Conservation (phyloP, 2,113 vertebrate genomes). For the Melospiza georgiana region DNA sequence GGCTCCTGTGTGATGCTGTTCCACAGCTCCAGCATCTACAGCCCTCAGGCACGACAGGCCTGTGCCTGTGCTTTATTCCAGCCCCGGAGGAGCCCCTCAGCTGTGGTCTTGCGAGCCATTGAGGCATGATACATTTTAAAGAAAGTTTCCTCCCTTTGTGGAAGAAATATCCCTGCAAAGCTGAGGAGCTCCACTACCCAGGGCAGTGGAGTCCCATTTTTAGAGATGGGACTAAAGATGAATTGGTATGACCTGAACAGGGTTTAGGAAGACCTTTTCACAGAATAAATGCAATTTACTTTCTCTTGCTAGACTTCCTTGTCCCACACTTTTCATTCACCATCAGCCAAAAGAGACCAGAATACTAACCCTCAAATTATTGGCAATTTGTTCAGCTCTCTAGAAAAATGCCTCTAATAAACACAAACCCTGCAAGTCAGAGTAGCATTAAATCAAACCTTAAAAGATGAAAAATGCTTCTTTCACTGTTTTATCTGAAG, state of each 20-base stretch:
- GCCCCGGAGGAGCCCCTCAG: neutral
- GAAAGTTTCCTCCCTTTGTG: neutral
- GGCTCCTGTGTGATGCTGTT: neutral
- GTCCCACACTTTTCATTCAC: conserved; percentile 41
- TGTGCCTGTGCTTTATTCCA: neutral
- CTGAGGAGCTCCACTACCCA: neutral
- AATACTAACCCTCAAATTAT: conserved; percentile 42
- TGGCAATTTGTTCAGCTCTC: conserved; percentile 69
- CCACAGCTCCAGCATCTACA: neutral
- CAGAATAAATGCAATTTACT: neutral
- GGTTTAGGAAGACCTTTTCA: neutral
- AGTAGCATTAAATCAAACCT: conserved; percentile 63
- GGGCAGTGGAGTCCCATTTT: neutral
- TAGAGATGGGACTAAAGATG: neutral
- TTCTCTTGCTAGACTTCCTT: neutral
- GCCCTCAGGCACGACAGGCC: neutral
- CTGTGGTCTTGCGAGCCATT: neutral
- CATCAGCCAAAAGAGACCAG: conserved; percentile 5
- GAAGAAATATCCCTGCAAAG: neutral
- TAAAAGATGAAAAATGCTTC: conserved; percentile 56
- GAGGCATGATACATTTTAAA: neutral
- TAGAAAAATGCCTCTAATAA: conserved; percentile 62
- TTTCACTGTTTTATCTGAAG: conserved; percentile 59
- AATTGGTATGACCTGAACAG: neutral
- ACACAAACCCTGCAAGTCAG: conserved; percentile 50